Base-by-base conservation (phyloP, 2,797 vertebrate species). In the Bufotes viridis region DNA sequence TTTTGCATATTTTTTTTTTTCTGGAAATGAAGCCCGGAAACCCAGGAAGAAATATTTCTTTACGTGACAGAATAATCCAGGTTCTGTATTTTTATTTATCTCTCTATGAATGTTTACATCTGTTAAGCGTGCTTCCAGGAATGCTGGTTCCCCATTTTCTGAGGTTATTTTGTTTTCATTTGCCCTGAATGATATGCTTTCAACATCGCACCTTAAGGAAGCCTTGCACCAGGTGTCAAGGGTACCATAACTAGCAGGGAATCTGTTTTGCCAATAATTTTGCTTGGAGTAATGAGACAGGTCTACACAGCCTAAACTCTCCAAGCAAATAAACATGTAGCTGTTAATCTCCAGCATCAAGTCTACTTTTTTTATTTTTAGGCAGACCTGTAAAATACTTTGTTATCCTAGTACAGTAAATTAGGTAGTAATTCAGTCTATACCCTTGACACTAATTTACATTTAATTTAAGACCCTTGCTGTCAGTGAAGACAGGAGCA, bases 151-250 rank as follows among this genome's bases (percentile, higher is more conserved):
- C 88, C 80, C 49, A 78, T 89, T 89, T 89, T 89, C 84, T 78
- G 51, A 86, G 80, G 84, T 86, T 86, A 89, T 89, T 75, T 60
- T 86, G 80, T 82, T 89, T 89, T 82, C 88, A 82, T 89, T 89
- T 86, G 80, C 80, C 81, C 72, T 89, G 88, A 89, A 89, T 89
- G 80, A 89, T 89, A 81, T 86, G 79, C 88, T 85, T 89, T 89
- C 88, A 89, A 75, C 61, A 78, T 65, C n/a, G 80, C 72, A 89
- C 84, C 88, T 89, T 86, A 82, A 86, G 88, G 85, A 89, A 89
- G 79, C 61, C 80, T 57, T 78, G 84, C 67, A 89, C 60, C 34
- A 78, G 78, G 80, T 89, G 84, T 89, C 88, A 78, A 78, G 88
- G 88, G 88, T 78, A 51, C 85, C 84, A 89, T 89, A 89, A 86